These are phyloP conservation scores for Colostygia pectinataria DNA, from an alignment of 2,888 invertebrate genomes.

Conservation along the genomic window DNA sequence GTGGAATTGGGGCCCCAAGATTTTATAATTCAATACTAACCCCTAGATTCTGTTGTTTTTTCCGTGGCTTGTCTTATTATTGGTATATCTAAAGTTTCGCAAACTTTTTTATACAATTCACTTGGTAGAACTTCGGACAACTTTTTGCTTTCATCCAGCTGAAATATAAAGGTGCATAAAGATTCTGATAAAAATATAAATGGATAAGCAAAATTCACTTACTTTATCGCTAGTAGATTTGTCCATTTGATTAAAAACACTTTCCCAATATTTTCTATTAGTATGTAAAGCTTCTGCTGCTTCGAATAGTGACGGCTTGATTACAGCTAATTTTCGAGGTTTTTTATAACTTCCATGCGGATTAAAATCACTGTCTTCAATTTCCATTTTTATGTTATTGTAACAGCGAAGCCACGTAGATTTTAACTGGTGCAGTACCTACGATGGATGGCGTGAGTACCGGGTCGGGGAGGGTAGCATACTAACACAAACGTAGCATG, in stretches of 20 bases:
- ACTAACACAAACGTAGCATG: conserved; percentile 12
- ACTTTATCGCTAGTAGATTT: conserved; percentile 22
- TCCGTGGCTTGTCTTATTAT: conserved; percentile 23
- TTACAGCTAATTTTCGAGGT: conserved; percentile 54
- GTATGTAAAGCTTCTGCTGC: conserved; percentile 50
- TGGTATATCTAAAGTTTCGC: conserved; percentile 58
- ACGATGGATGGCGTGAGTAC: conserved; percentile 10
- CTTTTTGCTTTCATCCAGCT: conserved; percentile 56
- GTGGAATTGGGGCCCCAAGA: no score
- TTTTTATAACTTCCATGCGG: conserved; percentile 30
- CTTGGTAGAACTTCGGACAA: conserved; percentile 61
- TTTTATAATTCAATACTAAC: conserved; percentile 34
- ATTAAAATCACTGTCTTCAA: conserved; percentile 28
- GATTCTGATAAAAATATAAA: no score
- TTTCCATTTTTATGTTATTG: conserved; percentile 15
- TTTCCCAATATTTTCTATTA: conserved; percentile 67
- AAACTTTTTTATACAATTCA: conserved; percentile 66
- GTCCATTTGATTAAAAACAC: conserved; percentile 51
- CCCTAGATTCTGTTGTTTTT: conserved; percentile 31
- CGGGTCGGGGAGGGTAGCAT: conserved; percentile 7
- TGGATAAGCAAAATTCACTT: conserved; percentile 3
- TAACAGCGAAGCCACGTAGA: conserved; percentile 38
- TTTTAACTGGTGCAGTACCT: conserved; percentile 9
- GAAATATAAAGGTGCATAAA: conserved; percentile 12
- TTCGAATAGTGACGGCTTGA: conserved; percentile 60